Evolutionary conservation across 1,140 invertebrate species (phyloP).

Genomic region (Drosophila athabasca): DNA sequence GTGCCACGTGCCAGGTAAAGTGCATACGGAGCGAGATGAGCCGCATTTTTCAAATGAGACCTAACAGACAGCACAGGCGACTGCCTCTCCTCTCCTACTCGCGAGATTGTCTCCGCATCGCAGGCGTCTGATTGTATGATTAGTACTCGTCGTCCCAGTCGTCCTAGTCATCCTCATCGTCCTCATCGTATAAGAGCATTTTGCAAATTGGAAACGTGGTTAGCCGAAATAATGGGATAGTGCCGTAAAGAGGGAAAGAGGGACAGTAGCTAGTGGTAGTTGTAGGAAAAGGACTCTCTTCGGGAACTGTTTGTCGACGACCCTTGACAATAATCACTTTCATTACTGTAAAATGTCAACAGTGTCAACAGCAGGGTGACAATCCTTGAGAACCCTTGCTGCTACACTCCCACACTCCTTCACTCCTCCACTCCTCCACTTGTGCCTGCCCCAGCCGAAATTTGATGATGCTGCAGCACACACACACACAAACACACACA

Average conservation of each 20-base stretch:
- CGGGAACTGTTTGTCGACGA: conserved; percentile 37
- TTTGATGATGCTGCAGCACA: conserved; percentile 66
- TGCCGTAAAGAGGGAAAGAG: not conserved
- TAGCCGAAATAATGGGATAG: not conserved
- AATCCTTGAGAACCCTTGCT: conserved; percentile 40
- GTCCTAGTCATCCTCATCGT: no score
- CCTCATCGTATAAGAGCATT: no score
- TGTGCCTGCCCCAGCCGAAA: conserved; percentile 38
- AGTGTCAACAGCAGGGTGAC: conserved; percentile 53
- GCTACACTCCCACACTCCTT: conserved; percentile 1
- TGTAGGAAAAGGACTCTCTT: not conserved
- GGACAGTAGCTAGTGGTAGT: no score
- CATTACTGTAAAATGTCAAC: conserved; percentile 73
- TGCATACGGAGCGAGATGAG: conserved; percentile 36
- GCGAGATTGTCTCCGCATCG: conserved; percentile 15
- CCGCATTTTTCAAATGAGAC: conserved; percentile 59
- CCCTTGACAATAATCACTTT: conserved; percentile 78
- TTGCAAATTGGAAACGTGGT: conserved; percentile 45
- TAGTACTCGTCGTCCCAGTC: conserved; percentile 25
- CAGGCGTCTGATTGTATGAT: conserved; percentile 48
- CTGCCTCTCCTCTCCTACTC: not conserved
- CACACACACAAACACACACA: conserved; percentile 35
- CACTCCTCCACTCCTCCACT: conserved; percentile 4
- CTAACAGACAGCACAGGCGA: conserved; percentile 39
- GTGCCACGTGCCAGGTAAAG: conserved; percentile 57